Conservation (phyloP, 2,797 vertebrate species). For the Brachyalestes nurse region DNA sequence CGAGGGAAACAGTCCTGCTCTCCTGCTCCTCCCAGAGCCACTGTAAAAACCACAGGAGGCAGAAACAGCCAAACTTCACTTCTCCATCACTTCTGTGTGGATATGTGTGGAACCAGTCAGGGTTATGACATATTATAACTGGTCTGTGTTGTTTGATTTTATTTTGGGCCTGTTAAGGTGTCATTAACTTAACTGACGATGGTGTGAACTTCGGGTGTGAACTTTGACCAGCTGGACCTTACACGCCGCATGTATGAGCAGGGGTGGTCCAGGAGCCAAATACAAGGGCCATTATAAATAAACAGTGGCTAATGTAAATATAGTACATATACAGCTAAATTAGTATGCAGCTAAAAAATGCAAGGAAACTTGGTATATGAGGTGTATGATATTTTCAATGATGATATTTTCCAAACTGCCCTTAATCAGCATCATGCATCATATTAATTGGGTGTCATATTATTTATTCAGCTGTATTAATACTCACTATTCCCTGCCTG, state of each 20-base stretch:
- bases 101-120: not conserved
- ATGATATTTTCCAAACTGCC: not conserved
- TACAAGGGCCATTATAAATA: not conserved
- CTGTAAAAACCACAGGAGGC: slow-evolving; percentile 12
- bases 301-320: not conserved
- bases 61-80: not conserved
- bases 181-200: not conserved
- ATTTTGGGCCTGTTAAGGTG: not conserved
- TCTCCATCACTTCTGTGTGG: not conserved
- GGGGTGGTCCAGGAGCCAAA: slow-evolving; percentile 10
- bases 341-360: not conserved
- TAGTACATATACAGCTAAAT: not conserved
- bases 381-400: not conserved
- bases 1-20: slow-evolving; percentile 19
- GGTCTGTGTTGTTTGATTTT: not conserved
- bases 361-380: not conserved
- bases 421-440: slow-evolving; percentile 31
- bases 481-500: slow-evolving; percentile 27
- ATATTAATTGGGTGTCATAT: slow-evolving; percentile 36
- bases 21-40: slow-evolving; percentile 11
- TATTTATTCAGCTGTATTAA: slow-evolving; percentile 47
- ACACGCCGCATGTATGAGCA: not conserved
- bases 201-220: slow-evolving; percentile 8
- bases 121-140: not conserved
- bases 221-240: slow-evolving; percentile 18